phyloP scores from a whole-genome alignment of 2,113 vertebrate genomes.

The Callipepla californica region DNA sequence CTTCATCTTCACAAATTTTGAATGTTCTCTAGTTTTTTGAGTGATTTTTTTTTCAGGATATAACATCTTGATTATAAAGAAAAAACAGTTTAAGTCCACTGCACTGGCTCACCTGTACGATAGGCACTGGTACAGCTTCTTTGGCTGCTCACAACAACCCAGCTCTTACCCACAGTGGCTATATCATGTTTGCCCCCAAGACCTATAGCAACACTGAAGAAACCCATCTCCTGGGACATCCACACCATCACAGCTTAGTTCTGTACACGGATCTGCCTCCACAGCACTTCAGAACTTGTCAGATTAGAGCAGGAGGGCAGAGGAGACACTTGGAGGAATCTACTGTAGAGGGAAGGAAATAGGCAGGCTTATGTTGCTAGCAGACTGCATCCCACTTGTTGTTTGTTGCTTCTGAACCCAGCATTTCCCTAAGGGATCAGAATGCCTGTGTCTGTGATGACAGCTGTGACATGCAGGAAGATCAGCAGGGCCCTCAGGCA shows the following conservation, averaged over 20 bases:
- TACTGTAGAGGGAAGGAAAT: background rate
- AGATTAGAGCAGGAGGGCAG: background rate
- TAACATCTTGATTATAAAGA: background rate
- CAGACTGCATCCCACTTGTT: background rate
- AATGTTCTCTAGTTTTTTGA: background rate
- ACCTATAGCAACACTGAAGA: background rate
- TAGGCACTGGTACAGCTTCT: background rate
- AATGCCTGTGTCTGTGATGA: background rate
- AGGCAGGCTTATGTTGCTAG: background rate
- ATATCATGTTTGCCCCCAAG: accelerated
- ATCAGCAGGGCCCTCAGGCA: conserved; percentile 26
- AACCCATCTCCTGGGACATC: background rate
- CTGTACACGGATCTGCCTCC: background rate
- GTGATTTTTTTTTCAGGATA: background rate
- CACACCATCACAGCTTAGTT: background rate
- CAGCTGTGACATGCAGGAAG: background rate
- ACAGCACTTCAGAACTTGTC: background rate
- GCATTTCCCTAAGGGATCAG: accelerated
- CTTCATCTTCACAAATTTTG: background rate
- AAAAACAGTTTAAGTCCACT: background rate
- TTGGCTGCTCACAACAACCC: background rate
- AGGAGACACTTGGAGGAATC: background rate
- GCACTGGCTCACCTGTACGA: background rate
- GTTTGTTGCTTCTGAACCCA: background rate
- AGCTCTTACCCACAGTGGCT: background rate